Evolutionary conservation across 2,888 invertebrate genomes (phyloP), one percentile per base, ranked within the genome.

Genomic region (Megastigmus dorsalis): DNA sequence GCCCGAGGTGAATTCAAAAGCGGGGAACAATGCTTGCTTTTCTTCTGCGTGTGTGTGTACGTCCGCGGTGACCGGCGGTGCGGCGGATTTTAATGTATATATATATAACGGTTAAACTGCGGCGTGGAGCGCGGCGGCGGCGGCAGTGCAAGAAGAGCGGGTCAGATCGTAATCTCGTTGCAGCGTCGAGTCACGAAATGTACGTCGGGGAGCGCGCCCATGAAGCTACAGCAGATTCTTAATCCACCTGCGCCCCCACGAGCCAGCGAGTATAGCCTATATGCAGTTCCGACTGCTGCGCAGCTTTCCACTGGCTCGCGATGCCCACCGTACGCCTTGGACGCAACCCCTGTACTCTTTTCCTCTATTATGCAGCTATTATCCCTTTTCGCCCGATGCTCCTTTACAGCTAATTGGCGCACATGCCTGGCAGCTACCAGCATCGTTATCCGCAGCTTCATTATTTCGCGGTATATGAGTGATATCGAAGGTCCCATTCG

Each of bases 101-200:
- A n/a, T n/a, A n/a, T n/a, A n/a, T n/a, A 83, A 83, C 81, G 82
- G 82, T 84, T 79, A 79, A 81, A 82, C 82, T 83, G 79, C 79
- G 80, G 81, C 80, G n/a, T 13, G 28, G n/a, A 7, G n/a, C n/a
- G n/a, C n/a, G n/a, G n/a, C n/a, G n/a, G n/a, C n/a, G n/a, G n/a
- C n/a, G n/a, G n/a, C n/a, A n/a, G n/a, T n/a, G n/a, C n/a, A n/a
- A n/a, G n/a, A n/a, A n/a, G n/a, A n/a, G 23, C 70, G 80, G 84
- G 82, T 84, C 84, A 82, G 84, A 83, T 84, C 80, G 77, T 81
- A 83, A 83, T 83, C 83, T 81, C 78, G 78, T 79, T 81, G n/a
- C 80, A 77, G 80, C 78, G 79, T 78, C 80, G 79, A 82, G 82
- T 84, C 83, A 83, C 83, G 82, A 82, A 83, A 76, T 41, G 62